phyloP scores from a whole-genome alignment of 2,888 invertebrate genomes.

The Arrhopalites spinosus region DNA sequence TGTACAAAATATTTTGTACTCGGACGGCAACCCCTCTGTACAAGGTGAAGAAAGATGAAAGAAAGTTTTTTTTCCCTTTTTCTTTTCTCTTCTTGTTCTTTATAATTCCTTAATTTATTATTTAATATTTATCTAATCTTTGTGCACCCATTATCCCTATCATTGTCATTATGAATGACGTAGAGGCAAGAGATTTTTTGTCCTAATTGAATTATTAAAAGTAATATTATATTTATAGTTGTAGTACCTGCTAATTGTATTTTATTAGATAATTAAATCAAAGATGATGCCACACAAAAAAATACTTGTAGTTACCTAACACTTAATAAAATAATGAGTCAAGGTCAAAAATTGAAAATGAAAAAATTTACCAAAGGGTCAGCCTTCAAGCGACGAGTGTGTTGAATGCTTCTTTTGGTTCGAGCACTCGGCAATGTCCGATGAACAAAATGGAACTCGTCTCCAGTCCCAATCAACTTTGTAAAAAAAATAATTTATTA shows the following conservation, averaged over 20 bases:
- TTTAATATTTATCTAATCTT: background rate
- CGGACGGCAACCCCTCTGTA: too few species aligned
- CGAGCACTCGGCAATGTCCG: slow-evolving; percentile 87
- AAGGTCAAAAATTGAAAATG: background rate
- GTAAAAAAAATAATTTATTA: slow-evolving; percentile 10
- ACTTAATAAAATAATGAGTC: background rate
- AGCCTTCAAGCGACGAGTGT: slow-evolving; percentile 83
- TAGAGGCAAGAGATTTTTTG: too few species aligned
- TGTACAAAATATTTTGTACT: too few species aligned
- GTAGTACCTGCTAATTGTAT: too few species aligned
- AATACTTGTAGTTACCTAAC: background rate
- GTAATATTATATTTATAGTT: too few species aligned
- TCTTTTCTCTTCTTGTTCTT: background rate
- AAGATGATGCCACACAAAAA: too few species aligned
- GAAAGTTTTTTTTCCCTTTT: background rate
- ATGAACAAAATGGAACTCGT: slow-evolving; percentile 93
- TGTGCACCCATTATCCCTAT: background rate
- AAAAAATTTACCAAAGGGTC: slow-evolving; percentile 83
- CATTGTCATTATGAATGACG: too few species aligned
- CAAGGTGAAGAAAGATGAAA: background rate
- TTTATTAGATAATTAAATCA: too few species aligned
- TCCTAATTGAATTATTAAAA: too few species aligned
- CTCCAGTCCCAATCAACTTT: slow-evolving; percentile 84
- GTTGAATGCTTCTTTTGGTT: slow-evolving; percentile 83
- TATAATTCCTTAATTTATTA: background rate